Percentiles rank a stretch among this genome's conserved stretches.
Conservation (phyloP, 2,113 vertebrate genomes). For the Atlantisia rogersi region DNA sequence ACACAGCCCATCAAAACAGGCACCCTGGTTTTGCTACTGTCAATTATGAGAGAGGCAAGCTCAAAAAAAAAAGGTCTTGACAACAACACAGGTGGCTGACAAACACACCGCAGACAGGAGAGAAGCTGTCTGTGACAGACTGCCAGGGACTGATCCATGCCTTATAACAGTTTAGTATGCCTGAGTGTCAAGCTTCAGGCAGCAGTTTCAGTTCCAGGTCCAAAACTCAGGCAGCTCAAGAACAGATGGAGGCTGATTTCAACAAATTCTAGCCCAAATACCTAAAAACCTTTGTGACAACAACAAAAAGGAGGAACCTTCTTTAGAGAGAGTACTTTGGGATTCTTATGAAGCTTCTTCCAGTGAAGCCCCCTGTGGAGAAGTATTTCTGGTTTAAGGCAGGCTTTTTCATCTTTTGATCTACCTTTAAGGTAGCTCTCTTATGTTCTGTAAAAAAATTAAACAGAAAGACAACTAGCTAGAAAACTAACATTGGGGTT, state of each 20-base stretch:
- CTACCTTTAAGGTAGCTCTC: background rate
- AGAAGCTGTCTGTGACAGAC: fast-evolving
- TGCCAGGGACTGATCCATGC: background rate
- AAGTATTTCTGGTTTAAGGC: background rate
- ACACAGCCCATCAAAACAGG: background rate
- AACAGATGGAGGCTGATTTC: background rate
- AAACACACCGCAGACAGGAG: fast-evolving
- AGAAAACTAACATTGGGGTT: background rate
- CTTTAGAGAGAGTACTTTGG: background rate
- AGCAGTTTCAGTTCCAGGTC: background rate
- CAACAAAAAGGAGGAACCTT: background rate
- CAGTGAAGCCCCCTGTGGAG: background rate
- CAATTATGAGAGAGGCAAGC: background rate
- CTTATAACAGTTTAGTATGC: background rate
- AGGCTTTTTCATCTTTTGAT: background rate
- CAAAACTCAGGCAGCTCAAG: background rate
- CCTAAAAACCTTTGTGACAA: background rate
- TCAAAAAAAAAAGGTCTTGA: background rate
- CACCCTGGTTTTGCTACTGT: background rate
- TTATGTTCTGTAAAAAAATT: background rate
- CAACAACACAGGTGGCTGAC: background rate
- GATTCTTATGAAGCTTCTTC: background rate
- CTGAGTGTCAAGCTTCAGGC: background rate
- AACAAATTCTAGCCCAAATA: background rate
- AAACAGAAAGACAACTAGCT: background rate